Evolutionary conservation across 2,888 invertebrate species (phyloP).

Genomic region (Euphydryas editha): DNA sequence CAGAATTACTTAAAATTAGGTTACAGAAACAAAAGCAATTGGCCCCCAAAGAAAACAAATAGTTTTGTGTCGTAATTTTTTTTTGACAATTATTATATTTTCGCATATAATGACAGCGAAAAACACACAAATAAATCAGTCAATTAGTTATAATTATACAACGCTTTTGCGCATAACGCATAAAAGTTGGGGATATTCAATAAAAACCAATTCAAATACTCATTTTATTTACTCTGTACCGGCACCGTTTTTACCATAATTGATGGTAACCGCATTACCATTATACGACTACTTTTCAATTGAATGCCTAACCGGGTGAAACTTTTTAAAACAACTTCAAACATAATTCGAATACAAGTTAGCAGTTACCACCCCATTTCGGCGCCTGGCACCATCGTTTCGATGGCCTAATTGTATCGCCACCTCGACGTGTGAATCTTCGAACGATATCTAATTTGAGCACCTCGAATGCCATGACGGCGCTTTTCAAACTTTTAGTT

Average conservation of each 20-base stretch:
- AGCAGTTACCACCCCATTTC: constrained; percentile 30
- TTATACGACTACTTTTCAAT: constrained; percentile 24
- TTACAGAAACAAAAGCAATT: no score
- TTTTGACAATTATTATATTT: no score
- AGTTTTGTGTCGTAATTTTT: no score
- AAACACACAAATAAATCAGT: no score
- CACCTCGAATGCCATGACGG: constrained; percentile 47
- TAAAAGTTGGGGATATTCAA: neutral
- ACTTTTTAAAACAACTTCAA: constrained; percentile 38
- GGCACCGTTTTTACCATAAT: neutral
- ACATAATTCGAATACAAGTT: constrained; percentile 32
- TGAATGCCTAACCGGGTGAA: constrained; percentile 24
- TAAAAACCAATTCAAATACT: neutral
- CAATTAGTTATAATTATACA: no score
- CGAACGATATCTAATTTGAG: constrained; percentile 45
- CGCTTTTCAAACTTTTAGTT: constrained; percentile 45
- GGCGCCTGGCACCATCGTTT: constrained; percentile 35
- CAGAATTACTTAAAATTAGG: no score
- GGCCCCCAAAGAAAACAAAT: no score
- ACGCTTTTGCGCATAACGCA: neutral
- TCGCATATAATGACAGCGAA: no score
- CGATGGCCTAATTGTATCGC: constrained; percentile 50
- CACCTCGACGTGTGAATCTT: constrained; percentile 56
- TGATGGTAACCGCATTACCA: constrained; percentile 1
- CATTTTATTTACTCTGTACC: neutral